phyloP scores from a whole-genome alignment of 2,888 invertebrate genomes.

The Plagodis pulveraria region DNA sequence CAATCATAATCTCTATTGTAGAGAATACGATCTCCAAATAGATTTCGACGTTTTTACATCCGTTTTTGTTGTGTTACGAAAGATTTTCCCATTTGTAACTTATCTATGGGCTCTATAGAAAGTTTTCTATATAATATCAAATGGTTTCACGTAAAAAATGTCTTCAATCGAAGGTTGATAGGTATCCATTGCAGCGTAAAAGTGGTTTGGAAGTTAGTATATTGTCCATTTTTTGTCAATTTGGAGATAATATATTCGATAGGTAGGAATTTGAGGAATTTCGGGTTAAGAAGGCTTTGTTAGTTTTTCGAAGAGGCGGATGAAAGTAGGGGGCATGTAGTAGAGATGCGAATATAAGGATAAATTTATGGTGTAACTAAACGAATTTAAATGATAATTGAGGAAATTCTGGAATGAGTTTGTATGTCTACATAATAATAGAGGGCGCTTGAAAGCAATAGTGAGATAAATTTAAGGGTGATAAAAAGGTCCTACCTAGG shows the following conservation, averaged over 20 bases:
- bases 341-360: too few species aligned
- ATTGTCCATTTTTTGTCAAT: constrained; percentile 29
- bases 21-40: constrained; percentile 27
- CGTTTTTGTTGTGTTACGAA: constrained; percentile 32
- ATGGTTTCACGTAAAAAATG: constrained; percentile 24
- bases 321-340: too few species aligned
- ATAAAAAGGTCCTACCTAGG: too few species aligned
- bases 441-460: too few species aligned
- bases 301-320: too few species aligned
- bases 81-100: constrained; percentile 33
- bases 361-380: too few species aligned
- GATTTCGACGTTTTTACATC: constrained; percentile 28
- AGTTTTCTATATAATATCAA: constrained; percentile 23
- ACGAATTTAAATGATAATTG: too few species aligned
- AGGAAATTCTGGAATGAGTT: too few species aligned
- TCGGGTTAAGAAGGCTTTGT: background rate
- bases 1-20: constrained; percentile 28
- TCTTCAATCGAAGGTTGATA: constrained; percentile 25
- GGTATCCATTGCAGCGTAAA: constrained; percentile 22
- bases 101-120: constrained; percentile 24
- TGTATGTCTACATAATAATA: too few species aligned
- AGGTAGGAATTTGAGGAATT: constrained; percentile 10
- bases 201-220: constrained; percentile 18
- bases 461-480: too few species aligned
- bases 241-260: constrained; percentile 17